Base-by-base conservation (phyloP, 1,140 invertebrate species). In the Micrasema minimum region DNA sequence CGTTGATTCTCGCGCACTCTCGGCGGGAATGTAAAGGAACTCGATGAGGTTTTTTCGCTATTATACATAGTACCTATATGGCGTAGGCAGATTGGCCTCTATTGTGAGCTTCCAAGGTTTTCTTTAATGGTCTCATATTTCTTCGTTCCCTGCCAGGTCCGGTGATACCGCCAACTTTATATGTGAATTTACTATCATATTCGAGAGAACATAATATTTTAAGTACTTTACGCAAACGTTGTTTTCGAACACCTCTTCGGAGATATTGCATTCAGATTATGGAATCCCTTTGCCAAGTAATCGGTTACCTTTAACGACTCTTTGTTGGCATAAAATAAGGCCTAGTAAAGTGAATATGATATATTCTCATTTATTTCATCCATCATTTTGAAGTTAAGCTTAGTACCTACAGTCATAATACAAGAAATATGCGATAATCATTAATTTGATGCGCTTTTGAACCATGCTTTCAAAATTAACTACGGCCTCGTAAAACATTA, bases 221-320 rank as follows among this genome's bases (percentile, higher is more conserved):
- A 57, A 57, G 53, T 57, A 55, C 51, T 57, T 57, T 7, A 35
- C 23, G 26, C 37, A 31, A 57, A 57, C 14, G 14, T 57, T 12
- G n/a, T 16, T 35, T 37, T 14, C 51, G n/a, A 37, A 37, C 51
- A 55, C 51, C 37, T 35, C 51, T 55, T 55, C 51, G 18, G 23
- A 55, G 23, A 55, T 55, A 37, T n/a, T 55, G 51, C 51, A 14
- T 55, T 55, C 18, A n/a, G 51, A 55, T 55, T 35, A 55, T 55
- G 11, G 11, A 12, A 14, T 55, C 37, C 51, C n/a, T 12, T 31
- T 37, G 11, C 16, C 3, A n/a, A 50, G 3, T 37, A 55, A 11
- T 35, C 51, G 31, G 3, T n/a, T n/a, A 10, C 41, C 12, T 55
- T 55, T 55, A 23, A 53, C 22, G 50, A 23, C 50, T 14, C n/a